Conservation (phyloP, 1,140 invertebrate species). For the Hesperophylax magnus region DNA sequence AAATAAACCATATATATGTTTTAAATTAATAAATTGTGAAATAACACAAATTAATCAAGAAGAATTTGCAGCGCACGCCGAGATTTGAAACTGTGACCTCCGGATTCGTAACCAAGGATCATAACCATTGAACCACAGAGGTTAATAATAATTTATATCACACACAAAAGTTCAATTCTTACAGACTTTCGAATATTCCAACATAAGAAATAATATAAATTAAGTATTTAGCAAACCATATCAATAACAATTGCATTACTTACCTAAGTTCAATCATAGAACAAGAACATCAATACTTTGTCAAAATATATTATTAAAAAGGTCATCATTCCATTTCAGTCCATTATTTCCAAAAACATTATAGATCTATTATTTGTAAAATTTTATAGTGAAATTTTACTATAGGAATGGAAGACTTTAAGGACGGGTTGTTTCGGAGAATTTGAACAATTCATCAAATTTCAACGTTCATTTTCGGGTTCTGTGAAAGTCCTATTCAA, state of each 20-base stretch:
- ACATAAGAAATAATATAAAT: neutral
- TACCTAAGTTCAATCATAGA: neutral
- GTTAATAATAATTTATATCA: neutral
- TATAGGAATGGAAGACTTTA: conserved; percentile 39
- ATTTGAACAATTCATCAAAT: no score
- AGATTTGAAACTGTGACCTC: no score
- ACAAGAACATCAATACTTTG: conserved; percentile 3
- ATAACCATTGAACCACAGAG: no score
- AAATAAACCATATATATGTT: no score
- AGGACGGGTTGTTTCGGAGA: no score
- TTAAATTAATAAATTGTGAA: no score
- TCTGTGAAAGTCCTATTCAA: no score
- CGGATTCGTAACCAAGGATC: no score
- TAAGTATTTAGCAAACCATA: neutral
- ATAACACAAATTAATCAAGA: no score
- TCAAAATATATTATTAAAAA: conserved; percentile 26
- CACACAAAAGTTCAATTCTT: neutral
- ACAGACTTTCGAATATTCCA: neutral
- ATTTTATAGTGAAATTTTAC: neutral
- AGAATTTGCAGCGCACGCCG: no score
- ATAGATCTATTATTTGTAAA: conserved; percentile 12
- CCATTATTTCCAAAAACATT: conserved; percentile 3
- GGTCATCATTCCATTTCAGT: conserved; percentile 32
- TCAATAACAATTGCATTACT: conserved; percentile 20
- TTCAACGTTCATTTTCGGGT: no score